A percentile compares a stretch with the other conserved stretches of the same genome.
Evolutionary conservation across 2,113 vertebrate genomes (phyloP).

Genomic region (Vimba vimba): DNA sequence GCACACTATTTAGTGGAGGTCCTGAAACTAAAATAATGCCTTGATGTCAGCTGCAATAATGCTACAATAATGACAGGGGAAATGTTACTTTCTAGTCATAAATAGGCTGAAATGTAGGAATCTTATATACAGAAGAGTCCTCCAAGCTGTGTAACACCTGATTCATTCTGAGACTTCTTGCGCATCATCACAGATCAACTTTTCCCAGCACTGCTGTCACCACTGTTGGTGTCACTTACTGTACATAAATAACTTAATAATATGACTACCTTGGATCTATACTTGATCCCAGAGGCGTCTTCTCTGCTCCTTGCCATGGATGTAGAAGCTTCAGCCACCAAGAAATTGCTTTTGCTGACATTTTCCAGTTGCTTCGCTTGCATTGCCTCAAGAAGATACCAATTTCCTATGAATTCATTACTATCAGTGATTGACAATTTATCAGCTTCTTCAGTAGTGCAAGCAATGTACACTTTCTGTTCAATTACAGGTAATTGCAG

Average conservation of each 20-base stretch:
- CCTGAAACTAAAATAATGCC: background rate
- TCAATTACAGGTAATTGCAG: background rate
- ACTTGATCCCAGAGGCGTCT: background rate
- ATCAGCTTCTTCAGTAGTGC: background rate
- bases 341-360: background rate
- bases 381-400: background rate
- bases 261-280: background rate
- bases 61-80: background rate
- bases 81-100: background rate
- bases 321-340: background rate
- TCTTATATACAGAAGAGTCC: background rate
- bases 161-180: background rate
- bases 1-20: background rate
- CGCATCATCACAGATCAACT: background rate
- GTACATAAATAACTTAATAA: background rate
- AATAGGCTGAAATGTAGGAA: background rate
- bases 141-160: background rate
- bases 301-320: background rate
- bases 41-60: background rate
- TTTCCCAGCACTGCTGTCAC: background rate
- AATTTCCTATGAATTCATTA: background rate
- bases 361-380: background rate
- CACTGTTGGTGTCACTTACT: background rate
- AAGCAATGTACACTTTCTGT: background rate
- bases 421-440: background rate